Evolutionary conservation across 2,888 invertebrate species (phyloP).

Genomic region (Pristionchus japonicus): DNA sequence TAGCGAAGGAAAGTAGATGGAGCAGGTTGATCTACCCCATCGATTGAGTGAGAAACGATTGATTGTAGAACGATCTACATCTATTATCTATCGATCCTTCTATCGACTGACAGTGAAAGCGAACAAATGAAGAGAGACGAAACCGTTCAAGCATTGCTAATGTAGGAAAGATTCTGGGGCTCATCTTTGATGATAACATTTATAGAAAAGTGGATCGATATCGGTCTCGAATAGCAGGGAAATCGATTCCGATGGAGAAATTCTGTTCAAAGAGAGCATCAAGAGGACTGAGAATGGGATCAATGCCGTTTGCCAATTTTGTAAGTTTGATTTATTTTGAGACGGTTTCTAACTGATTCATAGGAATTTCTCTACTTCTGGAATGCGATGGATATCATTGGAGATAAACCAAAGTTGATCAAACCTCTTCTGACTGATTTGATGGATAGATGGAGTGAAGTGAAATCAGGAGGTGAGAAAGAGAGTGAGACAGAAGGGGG

Average conservation of each 20-base stretch:
- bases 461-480: slow-evolving; percentile 64
- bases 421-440: slow-evolving; percentile 76
- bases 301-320: slow-evolving; percentile 86
- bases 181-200: neutral
- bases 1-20: slow-evolving; percentile 92
- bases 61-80: slow-evolving; percentile 82
- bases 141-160: slow-evolving; percentile 55
- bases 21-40: slow-evolving; percentile 79
- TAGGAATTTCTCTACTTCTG: slow-evolving; percentile 90
- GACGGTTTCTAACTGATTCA: slow-evolving; percentile 46
- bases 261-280: slow-evolving; percentile 90
- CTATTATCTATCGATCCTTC: slow-evolving; percentile 88
- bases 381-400: slow-evolving; percentile 90
- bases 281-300: slow-evolving; percentile 85
- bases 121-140: slow-evolving; percentile 55
- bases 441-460: slow-evolving; percentile 60
- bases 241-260: slow-evolving; percentile 96
- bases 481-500: neutral
- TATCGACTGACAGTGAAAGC: slow-evolving; percentile 77
- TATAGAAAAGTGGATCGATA: slow-evolving; percentile 85
- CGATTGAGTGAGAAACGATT: neutral
- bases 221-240: slow-evolving; percentile 93
- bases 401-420: slow-evolving; percentile 80
- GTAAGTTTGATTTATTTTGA: slow-evolving; percentile 74
- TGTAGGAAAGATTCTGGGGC: neutral